Conservation (phyloP, 2,888 invertebrate species). For the Drosophila trichaetosa region DNA sequence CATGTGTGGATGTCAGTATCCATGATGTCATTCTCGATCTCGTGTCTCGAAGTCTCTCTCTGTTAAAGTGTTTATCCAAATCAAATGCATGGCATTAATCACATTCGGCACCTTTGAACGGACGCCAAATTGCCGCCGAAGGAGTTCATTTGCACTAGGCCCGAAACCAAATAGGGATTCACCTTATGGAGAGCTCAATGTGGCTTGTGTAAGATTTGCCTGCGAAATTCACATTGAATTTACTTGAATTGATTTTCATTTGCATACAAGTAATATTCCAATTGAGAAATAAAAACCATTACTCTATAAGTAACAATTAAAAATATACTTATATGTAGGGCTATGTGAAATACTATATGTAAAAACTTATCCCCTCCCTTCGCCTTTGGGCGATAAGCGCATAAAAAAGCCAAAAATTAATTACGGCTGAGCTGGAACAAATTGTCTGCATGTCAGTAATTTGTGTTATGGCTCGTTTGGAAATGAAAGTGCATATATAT, state of each 20-base stretch:
- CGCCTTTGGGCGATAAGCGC: not conserved
- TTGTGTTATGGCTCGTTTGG: constrained; percentile 8
- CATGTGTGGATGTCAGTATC: constrained; percentile 13
- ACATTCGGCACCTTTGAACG: constrained; percentile 47
- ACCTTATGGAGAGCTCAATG: constrained; percentile 3
- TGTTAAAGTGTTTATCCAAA: constrained; percentile 2
- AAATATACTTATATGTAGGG: not conserved
- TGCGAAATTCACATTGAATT: not conserved
- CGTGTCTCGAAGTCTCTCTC: not conserved
- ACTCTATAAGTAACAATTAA: not conserved
- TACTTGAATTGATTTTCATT: constrained; percentile 4
- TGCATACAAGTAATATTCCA: constrained; percentile 3
- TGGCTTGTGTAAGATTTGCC: constrained; percentile 10
- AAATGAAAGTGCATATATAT: constrained; percentile 15
- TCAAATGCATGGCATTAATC: not conserved
- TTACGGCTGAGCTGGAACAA: constrained; percentile 12
- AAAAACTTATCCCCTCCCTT: not conserved
- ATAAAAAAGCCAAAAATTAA: constrained; percentile 6
- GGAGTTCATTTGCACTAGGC: constrained; percentile 5
- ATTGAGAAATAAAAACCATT: not conserved
- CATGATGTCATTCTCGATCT: constrained; percentile 10
- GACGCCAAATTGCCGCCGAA: constrained; percentile 2
- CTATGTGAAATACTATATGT: not conserved
- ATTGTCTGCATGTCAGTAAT: constrained; percentile 3
- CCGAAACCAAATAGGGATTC: constrained; percentile 27